A percentile compares a stretch with the other conserved stretches of the same genome.
These are phyloP conservation scores for Iguana delicatissima DNA, from an alignment of 2,797 vertebrate species.

Conservation along the genomic window DNA sequence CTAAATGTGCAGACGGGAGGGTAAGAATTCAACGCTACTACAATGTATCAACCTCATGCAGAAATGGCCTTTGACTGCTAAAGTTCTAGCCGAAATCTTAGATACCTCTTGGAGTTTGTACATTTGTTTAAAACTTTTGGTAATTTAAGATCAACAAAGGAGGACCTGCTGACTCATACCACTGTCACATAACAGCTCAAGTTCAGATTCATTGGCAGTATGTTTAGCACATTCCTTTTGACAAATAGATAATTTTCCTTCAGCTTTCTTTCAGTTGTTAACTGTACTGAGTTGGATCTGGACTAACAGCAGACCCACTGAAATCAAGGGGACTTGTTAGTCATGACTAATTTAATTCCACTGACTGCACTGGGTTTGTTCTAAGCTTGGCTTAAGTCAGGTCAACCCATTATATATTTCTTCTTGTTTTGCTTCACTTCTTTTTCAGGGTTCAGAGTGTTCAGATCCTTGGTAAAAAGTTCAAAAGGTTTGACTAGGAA, in stretches of 20 bases:
- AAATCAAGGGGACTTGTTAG: background rate
- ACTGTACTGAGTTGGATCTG: background rate
- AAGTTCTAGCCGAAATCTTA: background rate
- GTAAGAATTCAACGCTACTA: too few relatives aligned
- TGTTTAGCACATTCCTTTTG: background rate
- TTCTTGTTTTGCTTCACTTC: background rate
- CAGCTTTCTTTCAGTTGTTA: background rate
- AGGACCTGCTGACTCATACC: background rate
- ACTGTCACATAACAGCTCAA: background rate
- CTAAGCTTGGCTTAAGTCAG: background rate
- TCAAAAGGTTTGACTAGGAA: background rate
- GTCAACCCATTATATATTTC: background rate
- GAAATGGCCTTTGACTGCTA: background rate
- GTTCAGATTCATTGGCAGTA: background rate
- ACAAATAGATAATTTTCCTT: background rate
- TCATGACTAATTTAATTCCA: background rate
- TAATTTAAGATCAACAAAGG: background rate
- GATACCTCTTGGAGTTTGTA: background rate
- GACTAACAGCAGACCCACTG: background rate
- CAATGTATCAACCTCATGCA: too few relatives aligned
- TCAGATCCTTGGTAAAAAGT: background rate
- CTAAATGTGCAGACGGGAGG: too few relatives aligned
- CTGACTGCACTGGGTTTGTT: background rate
- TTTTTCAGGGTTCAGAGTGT: background rate
- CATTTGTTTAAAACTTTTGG: background rate